Conservation (phyloP, 2,888 invertebrate species). For the Torymus texanus region DNA sequence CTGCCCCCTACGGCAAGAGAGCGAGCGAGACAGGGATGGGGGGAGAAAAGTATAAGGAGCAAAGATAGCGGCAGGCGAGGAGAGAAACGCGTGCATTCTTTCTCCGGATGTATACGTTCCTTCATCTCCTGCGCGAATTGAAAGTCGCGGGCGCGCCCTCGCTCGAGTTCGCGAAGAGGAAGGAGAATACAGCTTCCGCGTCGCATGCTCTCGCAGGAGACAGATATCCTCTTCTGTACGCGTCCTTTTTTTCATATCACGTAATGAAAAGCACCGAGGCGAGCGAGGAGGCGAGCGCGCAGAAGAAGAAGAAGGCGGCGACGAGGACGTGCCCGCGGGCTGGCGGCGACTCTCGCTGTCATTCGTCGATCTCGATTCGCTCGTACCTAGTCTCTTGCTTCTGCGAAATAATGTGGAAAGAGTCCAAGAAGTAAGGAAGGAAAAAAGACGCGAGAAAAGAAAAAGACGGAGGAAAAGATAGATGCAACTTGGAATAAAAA, state of each 20-base stretch:
- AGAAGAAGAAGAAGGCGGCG: not conserved
- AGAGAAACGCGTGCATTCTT: constrained; percentile 33
- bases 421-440: constrained; percentile 21
- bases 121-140: constrained; percentile 41
- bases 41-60: no score
- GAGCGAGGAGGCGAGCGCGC: not conserved
- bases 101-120: constrained; percentile 17
- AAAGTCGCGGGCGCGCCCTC: constrained; percentile 48
- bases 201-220: constrained; percentile 8
- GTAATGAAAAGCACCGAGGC: constrained; percentile 55
- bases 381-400: not conserved
- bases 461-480: constrained; percentile 1
- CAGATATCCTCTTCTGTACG: constrained; percentile 28
- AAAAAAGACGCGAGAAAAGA: not conserved
- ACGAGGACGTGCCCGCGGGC: constrained; percentile 49
- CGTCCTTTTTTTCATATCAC: constrained; percentile 37
- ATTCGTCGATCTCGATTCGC: constrained; percentile 13
- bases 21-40: not conserved
- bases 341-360: not conserved
- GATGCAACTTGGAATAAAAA: constrained; percentile 29
- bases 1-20: constrained; percentile 6
- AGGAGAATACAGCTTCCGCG: constrained; percentile 35
- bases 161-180: not conserved
- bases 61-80: no score
- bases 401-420: constrained; percentile 27